Evolutionary conservation across 1,140 invertebrate species (phyloP).

Genomic region (Lepidostoma basale): DNA sequence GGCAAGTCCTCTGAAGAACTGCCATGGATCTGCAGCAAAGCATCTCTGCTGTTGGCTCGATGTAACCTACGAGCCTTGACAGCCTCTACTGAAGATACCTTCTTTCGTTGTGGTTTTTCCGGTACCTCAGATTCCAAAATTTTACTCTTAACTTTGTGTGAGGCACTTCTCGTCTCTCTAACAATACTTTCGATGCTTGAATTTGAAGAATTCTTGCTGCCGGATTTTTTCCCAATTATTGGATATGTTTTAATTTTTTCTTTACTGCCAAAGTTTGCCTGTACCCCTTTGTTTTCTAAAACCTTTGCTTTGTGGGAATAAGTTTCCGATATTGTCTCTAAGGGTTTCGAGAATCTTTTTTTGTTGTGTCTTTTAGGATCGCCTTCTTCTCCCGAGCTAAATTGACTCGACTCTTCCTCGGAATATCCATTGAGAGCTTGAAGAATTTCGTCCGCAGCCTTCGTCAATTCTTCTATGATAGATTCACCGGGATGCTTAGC

Average conservation of each 20-base stretch:
- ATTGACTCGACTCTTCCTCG: slow-evolving; percentile 53
- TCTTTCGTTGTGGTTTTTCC: slow-evolving; percentile 44
- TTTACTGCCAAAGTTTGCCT: slow-evolving; percentile 26
- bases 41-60: slow-evolving; percentile 58
- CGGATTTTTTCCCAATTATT: slow-evolving; percentile 21
- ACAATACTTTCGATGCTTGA: slow-evolving; percentile 56
- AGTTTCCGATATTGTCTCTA: slow-evolving; percentile 58
- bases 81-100: slow-evolving; percentile 47
- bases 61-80: slow-evolving; percentile 57
- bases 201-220: slow-evolving; percentile 49
- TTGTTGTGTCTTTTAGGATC: slow-evolving; percentile 18
- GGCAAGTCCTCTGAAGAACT: slow-evolving; percentile 60
- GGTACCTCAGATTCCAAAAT: slow-evolving; percentile 42
- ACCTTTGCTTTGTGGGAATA: slow-evolving; percentile 49
- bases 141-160: slow-evolving; percentile 27
- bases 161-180: slow-evolving; percentile 39
- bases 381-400: slow-evolving; percentile 50
- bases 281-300: slow-evolving; percentile 41
- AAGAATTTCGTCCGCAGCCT: slow-evolving; percentile 61
- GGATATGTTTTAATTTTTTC: slow-evolving; percentile 6
- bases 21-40: slow-evolving; percentile 53
- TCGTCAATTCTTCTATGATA: slow-evolving; percentile 61
- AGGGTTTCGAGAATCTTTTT: slow-evolving; percentile 18
- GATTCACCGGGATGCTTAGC: slow-evolving; percentile 46
- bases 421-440: slow-evolving; percentile 61